Conservation (phyloP, 2,113 vertebrate species). For the Garra rufa region DNA sequence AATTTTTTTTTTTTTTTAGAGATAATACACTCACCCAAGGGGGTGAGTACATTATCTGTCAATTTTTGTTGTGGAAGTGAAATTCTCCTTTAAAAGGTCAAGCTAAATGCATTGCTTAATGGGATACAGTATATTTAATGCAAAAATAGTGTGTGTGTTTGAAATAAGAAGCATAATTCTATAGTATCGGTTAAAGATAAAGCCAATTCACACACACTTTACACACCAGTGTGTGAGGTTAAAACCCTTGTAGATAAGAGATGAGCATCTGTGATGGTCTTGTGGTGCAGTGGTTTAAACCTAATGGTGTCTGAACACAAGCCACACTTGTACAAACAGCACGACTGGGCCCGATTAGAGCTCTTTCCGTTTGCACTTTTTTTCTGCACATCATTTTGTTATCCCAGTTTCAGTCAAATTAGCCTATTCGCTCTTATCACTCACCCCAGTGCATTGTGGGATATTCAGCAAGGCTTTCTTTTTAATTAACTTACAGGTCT, state of each 20-base stretch:
- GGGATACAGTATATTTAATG: background rate
- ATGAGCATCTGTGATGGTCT: background rate
- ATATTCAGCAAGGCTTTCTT: conserved; percentile 44
- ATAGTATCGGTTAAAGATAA: background rate
- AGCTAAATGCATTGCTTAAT: background rate
- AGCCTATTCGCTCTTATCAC: conserved; percentile 54
- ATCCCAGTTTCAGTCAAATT: conserved; percentile 49
- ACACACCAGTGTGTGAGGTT: too few species aligned
- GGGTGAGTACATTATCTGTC: too few species aligned
- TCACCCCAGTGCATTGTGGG: conserved; percentile 56
- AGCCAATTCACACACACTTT: background rate
- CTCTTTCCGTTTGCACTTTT: conserved; percentile 25
- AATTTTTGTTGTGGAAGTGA: too few species aligned
- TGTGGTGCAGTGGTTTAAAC: conserved; percentile 12
- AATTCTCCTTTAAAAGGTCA: background rate
- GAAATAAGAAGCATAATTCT: background rate
- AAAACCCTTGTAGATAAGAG: background rate
- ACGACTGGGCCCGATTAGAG: conserved; percentile 33
- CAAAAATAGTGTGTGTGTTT: background rate
- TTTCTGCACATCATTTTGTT: conserved; percentile 44
- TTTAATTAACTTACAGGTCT: conserved; percentile 57
- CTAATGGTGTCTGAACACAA: background rate
- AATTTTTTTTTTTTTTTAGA: too few species aligned
- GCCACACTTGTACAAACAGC: conserved; percentile 7
- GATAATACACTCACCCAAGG: too few species aligned